phyloP scores from a whole-genome alignment of 1,140 invertebrate genomes.

The Lycorma delicatula region DNA sequence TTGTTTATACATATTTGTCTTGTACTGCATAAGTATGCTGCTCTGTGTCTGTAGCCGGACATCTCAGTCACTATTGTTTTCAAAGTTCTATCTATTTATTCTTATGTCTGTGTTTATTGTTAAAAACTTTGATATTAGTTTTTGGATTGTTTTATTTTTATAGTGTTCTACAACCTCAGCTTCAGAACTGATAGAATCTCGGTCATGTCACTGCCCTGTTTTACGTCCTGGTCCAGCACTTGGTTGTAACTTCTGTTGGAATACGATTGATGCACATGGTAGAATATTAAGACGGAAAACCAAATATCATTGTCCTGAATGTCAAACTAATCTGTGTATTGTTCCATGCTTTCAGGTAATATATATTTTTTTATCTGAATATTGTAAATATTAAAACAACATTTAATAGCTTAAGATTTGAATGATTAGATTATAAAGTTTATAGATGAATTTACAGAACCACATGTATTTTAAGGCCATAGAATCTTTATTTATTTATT shows the following conservation, averaged over 20 bases:
- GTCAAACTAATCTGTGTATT: slow-evolving; percentile 76
- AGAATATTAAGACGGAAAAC: slow-evolving; percentile 72
- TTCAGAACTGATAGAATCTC: slow-evolving; percentile 27
- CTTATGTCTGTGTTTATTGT: too few relatives aligned
- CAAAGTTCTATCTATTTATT: too few relatives aligned
- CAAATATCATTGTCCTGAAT: slow-evolving; percentile 80
- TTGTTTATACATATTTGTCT: too few relatives aligned
- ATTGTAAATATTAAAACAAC: background rate
- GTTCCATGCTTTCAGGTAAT: slow-evolving; percentile 69
- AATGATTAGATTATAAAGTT: background rate
- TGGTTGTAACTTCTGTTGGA: slow-evolving; percentile 82
- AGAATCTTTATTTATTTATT: background rate
- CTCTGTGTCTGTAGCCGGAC: too few relatives aligned
- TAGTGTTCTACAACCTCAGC: slow-evolving; percentile 17
- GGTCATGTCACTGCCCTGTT: slow-evolving; percentile 62
- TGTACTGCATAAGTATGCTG: too few relatives aligned
- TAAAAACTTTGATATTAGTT: too few relatives aligned
- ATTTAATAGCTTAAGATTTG: background rate
- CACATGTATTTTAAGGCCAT: background rate
- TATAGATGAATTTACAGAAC: background rate
- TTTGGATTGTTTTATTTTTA: too few relatives aligned
- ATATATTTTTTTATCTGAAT: background rate
- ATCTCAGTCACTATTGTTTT: too few relatives aligned
- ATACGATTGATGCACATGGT: slow-evolving; percentile 69
- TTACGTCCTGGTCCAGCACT: slow-evolving; percentile 68